A percentile compares a stretch with the other conserved stretches of the same genome.
These are phyloP conservation scores for Itoplectis maculator DNA, from an alignment of 2,888 invertebrate genomes.

Conservation along the genomic window DNA sequence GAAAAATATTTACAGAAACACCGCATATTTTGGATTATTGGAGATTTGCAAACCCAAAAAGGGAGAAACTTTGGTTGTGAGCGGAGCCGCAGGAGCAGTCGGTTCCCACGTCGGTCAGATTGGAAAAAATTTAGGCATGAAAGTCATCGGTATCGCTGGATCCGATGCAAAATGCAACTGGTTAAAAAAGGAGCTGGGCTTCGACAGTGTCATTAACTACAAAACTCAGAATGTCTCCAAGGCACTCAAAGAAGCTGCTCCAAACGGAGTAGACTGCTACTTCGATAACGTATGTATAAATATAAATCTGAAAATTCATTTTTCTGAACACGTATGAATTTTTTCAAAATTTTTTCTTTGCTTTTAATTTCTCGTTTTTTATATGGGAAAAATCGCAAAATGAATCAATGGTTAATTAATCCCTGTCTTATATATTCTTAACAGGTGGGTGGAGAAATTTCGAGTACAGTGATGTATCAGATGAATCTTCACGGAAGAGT, in stretches of 20 bases:
- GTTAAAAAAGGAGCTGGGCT: conserved; percentile 88
- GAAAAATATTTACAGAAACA: conserved; percentile 86
- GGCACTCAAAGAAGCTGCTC: conserved; percentile 87
- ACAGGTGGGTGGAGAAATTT: conserved; percentile 89
- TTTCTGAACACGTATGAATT: no score
- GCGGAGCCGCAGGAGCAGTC: conserved; percentile 92
- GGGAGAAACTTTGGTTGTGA: conserved; percentile 90
- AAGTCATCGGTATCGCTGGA: conserved; percentile 90
- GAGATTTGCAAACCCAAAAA: conserved; percentile 90
- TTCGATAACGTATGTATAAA: conserved; percentile 90
- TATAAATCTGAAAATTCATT: no score
- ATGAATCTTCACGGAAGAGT: conserved; percentile 88
- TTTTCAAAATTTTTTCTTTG: conserved; percentile 11
- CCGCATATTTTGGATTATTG: conserved; percentile 91
- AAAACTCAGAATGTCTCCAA: conserved; percentile 87
- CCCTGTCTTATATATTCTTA: no score
- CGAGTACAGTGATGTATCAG: conserved; percentile 86
- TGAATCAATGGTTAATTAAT: no score
- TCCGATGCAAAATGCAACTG: conserved; percentile 90
- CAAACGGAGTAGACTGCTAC: conserved; percentile 91
- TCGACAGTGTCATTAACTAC: conserved; percentile 90
- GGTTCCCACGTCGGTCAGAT: conserved; percentile 92
- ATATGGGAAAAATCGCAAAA: no score
- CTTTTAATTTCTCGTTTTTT: conserved; percentile 35
- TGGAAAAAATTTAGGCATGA: conserved; percentile 89